Percentiles rank a stretch among this genome's conserved stretches.
Evolutionary conservation across 2,113 vertebrate genomes (phyloP).

Genomic region (cattle (Bos taurus)): DNA sequence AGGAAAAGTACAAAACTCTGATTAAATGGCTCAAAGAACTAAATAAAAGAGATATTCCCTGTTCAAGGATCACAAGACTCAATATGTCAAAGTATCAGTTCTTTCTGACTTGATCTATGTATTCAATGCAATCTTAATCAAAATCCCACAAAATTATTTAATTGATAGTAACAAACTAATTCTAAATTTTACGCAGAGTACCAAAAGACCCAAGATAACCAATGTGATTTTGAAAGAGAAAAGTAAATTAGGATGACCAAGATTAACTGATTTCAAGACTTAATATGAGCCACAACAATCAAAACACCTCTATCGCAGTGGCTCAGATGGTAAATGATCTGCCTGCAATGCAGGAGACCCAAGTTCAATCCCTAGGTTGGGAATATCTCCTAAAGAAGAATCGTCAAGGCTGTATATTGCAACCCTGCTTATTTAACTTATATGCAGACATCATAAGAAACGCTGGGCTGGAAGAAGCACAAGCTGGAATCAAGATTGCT

Average conservation of each 20-base stretch:
- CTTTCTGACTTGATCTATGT: neutral
- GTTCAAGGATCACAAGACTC: neutral
- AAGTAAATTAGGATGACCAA: neutral
- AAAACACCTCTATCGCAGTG: neutral
- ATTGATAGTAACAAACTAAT: neutral
- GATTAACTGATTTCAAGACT: neutral
- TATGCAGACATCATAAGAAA: no score
- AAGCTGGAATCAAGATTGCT: no score
- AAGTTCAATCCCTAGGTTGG: no score
- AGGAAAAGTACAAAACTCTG: neutral
- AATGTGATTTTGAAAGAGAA: neutral
- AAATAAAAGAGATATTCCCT: neutral
- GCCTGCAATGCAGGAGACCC: no score
- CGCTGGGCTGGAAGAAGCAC: no score
- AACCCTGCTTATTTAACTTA: no score
- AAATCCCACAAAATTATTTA: neutral
- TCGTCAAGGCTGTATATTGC: no score
- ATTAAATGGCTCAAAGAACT: neutral
- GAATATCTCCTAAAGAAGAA: no score
- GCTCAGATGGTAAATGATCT: no score
- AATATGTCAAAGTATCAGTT: neutral
- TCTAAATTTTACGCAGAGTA: neutral
- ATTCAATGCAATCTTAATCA: neutral
- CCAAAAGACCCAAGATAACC: neutral
- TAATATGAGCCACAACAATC: neutral